Conservation (phyloP, 2,888 invertebrate genomes). For the Melanargia galathea region DNA sequence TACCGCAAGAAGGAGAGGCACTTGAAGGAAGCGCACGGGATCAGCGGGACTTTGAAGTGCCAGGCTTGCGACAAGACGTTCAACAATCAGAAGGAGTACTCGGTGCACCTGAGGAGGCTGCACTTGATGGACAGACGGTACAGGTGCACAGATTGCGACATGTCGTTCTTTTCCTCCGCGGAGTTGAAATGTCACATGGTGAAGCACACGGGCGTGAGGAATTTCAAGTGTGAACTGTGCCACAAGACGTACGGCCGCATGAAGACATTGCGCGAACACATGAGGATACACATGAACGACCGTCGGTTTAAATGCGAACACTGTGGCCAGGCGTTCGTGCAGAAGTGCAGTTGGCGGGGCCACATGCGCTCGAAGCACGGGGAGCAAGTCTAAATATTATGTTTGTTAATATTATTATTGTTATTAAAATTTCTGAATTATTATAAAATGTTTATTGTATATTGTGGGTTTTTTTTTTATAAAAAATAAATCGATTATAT, state of each 20-base stretch:
- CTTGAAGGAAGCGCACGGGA: slow-evolving; percentile 55
- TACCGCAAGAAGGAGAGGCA: slow-evolving; percentile 57
- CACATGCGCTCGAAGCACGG: slow-evolving; percentile 54
- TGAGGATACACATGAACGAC: slow-evolving; percentile 51
- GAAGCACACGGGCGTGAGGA: slow-evolving; percentile 58
- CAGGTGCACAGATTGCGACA: slow-evolving; percentile 48
- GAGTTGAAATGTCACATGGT: slow-evolving; percentile 61
- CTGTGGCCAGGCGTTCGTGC: slow-evolving; percentile 48
- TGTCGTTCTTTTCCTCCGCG: slow-evolving; percentile 56
- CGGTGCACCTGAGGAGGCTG: slow-evolving; percentile 57
- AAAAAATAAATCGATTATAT: slow-evolving; percentile 25
- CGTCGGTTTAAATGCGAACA: slow-evolving; percentile 47
- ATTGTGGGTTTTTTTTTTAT: not conserved
- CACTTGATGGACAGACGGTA: slow-evolving; percentile 57
- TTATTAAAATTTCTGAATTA: not conserved
- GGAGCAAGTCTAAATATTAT: slow-evolving; percentile 44
- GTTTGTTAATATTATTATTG: not conserved
- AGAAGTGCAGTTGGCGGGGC: slow-evolving; percentile 48
- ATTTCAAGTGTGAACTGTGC: slow-evolving; percentile 62
- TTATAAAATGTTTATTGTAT: slow-evolving; percentile 16
- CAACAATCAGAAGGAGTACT: slow-evolving; percentile 50
- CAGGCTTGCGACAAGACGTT: slow-evolving; percentile 59
- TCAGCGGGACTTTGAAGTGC: slow-evolving; percentile 50
- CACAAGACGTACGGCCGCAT: slow-evolving; percentile 53
- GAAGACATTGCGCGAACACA: slow-evolving; percentile 50